Base-by-base conservation (phyloP, 2,888 invertebrate species). In the Phaedon cochleariae region DNA sequence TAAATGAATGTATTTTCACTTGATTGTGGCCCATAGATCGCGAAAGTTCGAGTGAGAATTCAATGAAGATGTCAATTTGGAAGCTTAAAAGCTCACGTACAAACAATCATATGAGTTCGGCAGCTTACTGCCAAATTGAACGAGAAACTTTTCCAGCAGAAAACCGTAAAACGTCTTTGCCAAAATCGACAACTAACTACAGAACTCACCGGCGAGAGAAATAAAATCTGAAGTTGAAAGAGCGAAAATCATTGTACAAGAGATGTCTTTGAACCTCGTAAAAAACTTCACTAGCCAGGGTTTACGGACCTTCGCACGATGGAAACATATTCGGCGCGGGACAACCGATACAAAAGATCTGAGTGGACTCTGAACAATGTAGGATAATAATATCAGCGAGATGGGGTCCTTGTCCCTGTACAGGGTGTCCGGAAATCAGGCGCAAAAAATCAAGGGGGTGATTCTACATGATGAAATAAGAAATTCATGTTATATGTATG, bases 11-110 rank as follows among this genome's bases (percentile, higher is more conserved):
- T 55, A 66, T 66, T 62, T 62, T 66, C 62, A 59, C 55, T 66
- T 66, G 66, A 66, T 66, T 62, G 62, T 62, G 31, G 58, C 54
- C 65, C 48, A 62, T 62, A 55, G 62, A 62, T 65, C 59, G 2
- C 53, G 62, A 53, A 65, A 49, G 54, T 52, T 62, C 59, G 51
- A 59, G 59, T 66, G 59, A 64, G 70, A 74, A 74, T 73, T 74
- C 72, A 73, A 73, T 73, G 73, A 74, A 74, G 71, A 73, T 70
- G 70, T 74, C 73, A 74, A 69, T 69, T 69, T 71, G 68, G 69
- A 72, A 72, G 69, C 71, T 72, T 69, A 71, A 65, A 67, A 65
- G 72, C 68, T 67, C 74, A 74, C 74, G 74, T 74, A 74, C 72
- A 59, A 64, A 72, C 74, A 72, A 74, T 74, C 74, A 74, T 62